phyloP scores from a whole-genome alignment of 1,140 invertebrate genomes.

The Pinna nobilis region DNA sequence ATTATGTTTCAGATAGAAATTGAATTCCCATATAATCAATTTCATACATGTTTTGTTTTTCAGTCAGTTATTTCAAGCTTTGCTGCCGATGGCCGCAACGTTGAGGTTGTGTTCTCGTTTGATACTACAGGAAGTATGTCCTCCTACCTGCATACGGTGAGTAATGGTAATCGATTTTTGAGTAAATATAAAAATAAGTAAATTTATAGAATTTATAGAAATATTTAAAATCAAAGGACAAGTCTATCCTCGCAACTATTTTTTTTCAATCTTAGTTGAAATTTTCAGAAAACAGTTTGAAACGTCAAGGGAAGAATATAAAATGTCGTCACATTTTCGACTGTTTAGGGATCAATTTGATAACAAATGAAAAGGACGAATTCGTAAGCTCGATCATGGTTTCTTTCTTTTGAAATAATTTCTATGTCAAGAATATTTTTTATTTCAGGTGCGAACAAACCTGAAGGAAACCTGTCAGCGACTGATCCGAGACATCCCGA shows the following conservation, averaged over 20 bases:
- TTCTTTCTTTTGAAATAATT: not conserved
- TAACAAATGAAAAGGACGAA: not conserved
- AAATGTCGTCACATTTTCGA: not conserved
- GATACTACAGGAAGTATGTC: constrained; percentile 71
- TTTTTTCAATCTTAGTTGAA: too few species aligned
- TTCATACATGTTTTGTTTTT: too few species aligned
- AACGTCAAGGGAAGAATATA: not conserved
- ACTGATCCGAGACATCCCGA: constrained; percentile 64
- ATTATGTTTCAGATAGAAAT: not conserved
- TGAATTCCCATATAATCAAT: not conserved
- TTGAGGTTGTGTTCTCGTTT: constrained; percentile 70
- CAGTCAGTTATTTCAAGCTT: constrained; percentile 63
- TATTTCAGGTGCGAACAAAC: constrained; percentile 59
- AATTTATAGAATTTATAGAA: not conserved
- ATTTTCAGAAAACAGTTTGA: too few species aligned
- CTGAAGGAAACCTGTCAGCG: constrained; percentile 59
- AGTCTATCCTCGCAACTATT: too few species aligned
- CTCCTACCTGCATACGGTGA: constrained; percentile 51
- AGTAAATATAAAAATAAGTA: not conserved
- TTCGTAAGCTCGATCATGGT: not conserved
- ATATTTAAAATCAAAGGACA: not conserved
- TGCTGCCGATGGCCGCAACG: constrained; percentile 49
- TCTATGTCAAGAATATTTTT: too few species aligned
- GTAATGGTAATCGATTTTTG: not conserved
- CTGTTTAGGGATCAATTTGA: not conserved